Evolutionary conservation across 2,888 invertebrate species (phyloP), one percentile per base, ranked within the genome.

Genomic region (Eupeodes luniger): DNA sequence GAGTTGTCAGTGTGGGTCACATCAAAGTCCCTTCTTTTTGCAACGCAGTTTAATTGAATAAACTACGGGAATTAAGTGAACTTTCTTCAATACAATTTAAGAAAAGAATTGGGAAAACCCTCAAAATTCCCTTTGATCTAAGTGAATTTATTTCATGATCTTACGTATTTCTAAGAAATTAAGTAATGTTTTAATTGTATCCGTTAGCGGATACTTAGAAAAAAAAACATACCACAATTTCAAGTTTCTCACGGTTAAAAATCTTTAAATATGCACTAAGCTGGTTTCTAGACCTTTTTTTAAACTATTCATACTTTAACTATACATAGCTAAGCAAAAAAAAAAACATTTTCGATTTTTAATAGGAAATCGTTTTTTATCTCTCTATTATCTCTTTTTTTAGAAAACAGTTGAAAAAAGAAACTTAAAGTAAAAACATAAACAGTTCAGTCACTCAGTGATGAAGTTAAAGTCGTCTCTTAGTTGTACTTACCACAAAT

Each of bases 341-440:
- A 10, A 40, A 40, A 40, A 40, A 40, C 9, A 40, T 40, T 40
- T 40, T 62, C 40, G 62, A 64, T 64, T 14, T 47, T 47, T 47
- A 16, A 64, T 64, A 44, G 64, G 40, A 64, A 64, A 47, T 19
- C 4, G 47, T 66, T 66, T 66, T 27, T 66, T 47, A 47, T 19
- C 47, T 49, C 27, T 36, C 14, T n/a, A 7, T 14, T n/a, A 3
- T 59, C 6, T 14, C 19, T 49, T 49, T 49, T 66, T 66, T 47
- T 27, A 27, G 19, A 49, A 66, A 66, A 27, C 4, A 16, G 14
- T 7, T 10, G 27, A 66, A 66, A 66, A 49, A 49, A 62, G 40
- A 62, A 62, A 62, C 62, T 62, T 6, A 10, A 40, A 40, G 19
- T 2, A n/a, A 66, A 66, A 66, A 66, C 47, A 47, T 27, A 66